Base-by-base conservation (phyloP, 2,888 invertebrate species). In the Synergus laeviventris region DNA sequence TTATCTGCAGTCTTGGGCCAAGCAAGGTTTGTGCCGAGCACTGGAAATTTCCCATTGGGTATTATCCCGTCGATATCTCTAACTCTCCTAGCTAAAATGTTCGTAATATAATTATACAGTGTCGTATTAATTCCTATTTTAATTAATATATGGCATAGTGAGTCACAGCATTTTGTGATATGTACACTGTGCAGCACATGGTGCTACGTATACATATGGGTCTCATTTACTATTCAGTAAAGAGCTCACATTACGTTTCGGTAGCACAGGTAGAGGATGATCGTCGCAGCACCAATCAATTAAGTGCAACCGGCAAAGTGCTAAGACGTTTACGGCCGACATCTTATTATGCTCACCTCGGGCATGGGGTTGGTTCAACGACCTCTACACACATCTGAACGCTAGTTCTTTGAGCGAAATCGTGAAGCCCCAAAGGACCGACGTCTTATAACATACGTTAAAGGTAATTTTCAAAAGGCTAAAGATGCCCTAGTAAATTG, bases 291-390 rank as follows among this genome's bases (percentile, higher is more conserved):
- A 74, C 76, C 85, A 87, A 88, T 89, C 88, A 89, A 89, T 89
- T 89, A 89, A 89, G 86, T 86, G 89, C 87, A 89, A 84, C 89
- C 89, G 84, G 86, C 86, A 86, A 89, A 89, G 89, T 89, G 89
- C 87, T 89, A 88, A 89, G 89, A 89, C 89, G 89, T 89, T 89
- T 88, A 89, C 87, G 88, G 86, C 86, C 86, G 88, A 88, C 87
- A 86, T 89, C 89, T 89, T 88, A 88, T 89, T 87, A 87, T 87
- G 86, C 79, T 78, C 78, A 78, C 42, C 75, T 76, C 74, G 76
- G 79, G 75, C 78, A 79, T 79, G 78, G 74, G 74, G 74, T n/a
- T 76, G 79, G 79, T 79, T 81, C 81, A 79, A 81, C 76, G 81
- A 76, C 79, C 81, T 74, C 76, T 38, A 36, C 54, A 73, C 36